Base-by-base conservation (phyloP, 2,888 invertebrate species). In the Drosophila barbarae region DNA sequence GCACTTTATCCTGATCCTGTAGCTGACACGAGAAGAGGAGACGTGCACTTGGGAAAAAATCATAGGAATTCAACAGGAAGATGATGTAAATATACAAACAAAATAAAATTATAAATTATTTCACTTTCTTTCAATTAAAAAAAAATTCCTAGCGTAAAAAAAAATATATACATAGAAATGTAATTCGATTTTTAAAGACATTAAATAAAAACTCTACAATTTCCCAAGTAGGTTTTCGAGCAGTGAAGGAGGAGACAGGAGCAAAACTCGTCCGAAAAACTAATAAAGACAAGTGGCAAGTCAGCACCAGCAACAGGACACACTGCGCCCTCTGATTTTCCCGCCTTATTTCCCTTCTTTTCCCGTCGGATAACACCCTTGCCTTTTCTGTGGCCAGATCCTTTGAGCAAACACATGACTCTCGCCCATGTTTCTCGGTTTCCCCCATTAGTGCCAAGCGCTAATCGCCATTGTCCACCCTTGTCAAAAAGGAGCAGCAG, bases 391-490 rank as follows among this genome's bases (percentile, higher is more conserved):
- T 56, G 64, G 54, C 44, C 69, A 72, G 60, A 81, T 76, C 78
- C 76, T 81, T 81, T 84, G 64, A 67, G 80, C 82, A 84, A 84
- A 82, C 81, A 84, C 79, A 82, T 78, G 78, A 73, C 83, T 65
- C 59, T 46, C 28, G 26, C 35, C 32, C 38, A 39, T 38, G 35
- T 32, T 35, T 32, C 67, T 57, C 32, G 49, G 36, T 26, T 51
- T 50, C 50, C 42, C 81, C 78, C 84, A 80, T 80, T 80, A 84
- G 81, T 76, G 76, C 74, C 76, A 68, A 71, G 74, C 82, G 80
- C 80, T 81, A 81, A 81, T 84, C 80, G 82, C 84, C 82, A 84
- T 84, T 80, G 84, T 84, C 81, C 80, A 84, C 81, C 81, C 79
- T 80, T 83, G 79, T 80, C 79, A 83, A 83, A 80, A 70, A 47